A percentile compares a stretch with the other conserved stretches of the same genome.
phyloP scores from a whole-genome alignment of 1,140 invertebrate species.

The Micrasema longulum region DNA sequence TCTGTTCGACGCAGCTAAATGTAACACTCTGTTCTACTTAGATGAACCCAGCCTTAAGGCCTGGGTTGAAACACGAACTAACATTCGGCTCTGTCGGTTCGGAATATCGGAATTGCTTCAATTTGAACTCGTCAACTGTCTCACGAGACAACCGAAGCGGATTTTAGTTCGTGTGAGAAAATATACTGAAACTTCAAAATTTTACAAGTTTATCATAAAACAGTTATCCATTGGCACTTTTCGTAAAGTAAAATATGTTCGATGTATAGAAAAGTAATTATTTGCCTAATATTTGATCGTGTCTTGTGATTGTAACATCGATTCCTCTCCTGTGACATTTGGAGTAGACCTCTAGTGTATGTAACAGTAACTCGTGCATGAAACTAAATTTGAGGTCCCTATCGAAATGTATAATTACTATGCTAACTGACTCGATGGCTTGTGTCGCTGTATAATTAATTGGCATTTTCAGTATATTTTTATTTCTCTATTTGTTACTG shows the following conservation, averaged over 20 bases:
- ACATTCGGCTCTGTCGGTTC: slow-evolving; percentile 13
- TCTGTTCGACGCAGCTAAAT: slow-evolving; percentile 51
- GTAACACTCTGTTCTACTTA: slow-evolving; percentile 29
- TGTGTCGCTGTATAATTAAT: slow-evolving; percentile 45
- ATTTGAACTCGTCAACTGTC: slow-evolving; percentile 17
- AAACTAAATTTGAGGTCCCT: slow-evolving; percentile 26
- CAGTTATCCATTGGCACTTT: slow-evolving; percentile 48
- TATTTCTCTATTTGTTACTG: slow-evolving; percentile 28
- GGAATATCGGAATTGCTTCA: slow-evolving; percentile 15
- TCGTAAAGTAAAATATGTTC: slow-evolving; percentile 39
- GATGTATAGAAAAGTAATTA: slow-evolving; percentile 39
- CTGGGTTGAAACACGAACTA: slow-evolving; percentile 22
- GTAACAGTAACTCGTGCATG: slow-evolving; percentile 36
- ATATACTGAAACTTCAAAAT: slow-evolving; percentile 49
- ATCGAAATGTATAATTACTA: slow-evolving; percentile 19
- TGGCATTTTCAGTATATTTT: slow-evolving; percentile 48
- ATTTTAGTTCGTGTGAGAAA: slow-evolving; percentile 39
- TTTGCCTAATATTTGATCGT: slow-evolving; percentile 39
- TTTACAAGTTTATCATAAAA: slow-evolving; percentile 17
- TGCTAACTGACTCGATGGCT: slow-evolving; percentile 33
- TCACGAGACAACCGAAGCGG: slow-evolving; percentile 1
- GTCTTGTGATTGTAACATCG: slow-evolving; percentile 30
- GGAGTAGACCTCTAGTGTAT: slow-evolving; percentile 39
- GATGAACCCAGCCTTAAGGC: slow-evolving; percentile 14
- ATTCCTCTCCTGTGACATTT: slow-evolving; percentile 24